Conservation (phyloP, 2,888 invertebrate genomes). For the Lacanobia oleracea region DNA sequence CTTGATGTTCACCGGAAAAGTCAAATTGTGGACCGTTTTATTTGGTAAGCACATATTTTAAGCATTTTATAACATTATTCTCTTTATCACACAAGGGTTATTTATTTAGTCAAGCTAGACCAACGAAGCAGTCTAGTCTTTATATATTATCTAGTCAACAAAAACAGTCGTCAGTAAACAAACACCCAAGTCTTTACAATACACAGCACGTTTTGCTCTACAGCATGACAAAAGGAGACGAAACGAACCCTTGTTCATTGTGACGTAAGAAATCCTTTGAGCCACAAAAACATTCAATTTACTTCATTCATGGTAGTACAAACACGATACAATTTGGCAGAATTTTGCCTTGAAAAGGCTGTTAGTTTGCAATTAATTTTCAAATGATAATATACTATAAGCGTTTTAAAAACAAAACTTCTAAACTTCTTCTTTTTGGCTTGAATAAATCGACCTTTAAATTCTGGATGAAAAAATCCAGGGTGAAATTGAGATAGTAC, state of each 20-base stretch:
- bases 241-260: background rate
- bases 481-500: too few relatives aligned
- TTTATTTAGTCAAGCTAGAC: too few relatives aligned
- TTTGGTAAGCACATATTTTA: constrained; percentile 85
- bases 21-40: constrained; percentile 85
- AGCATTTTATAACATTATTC: too few relatives aligned
- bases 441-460: too few relatives aligned
- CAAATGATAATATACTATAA: background rate
- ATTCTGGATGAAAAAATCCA: too few relatives aligned
- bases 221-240: background rate
- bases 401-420: too few relatives aligned
- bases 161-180: background rate
- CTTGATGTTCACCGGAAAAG: constrained; percentile 85
- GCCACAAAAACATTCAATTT: constrained; percentile 9
- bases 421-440: too few relatives aligned
- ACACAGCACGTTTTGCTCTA: background rate
- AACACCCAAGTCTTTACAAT: background rate
- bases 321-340: background rate
- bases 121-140: too few relatives aligned
- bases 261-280: background rate
- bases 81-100: too few relatives aligned
- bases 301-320: background rate
- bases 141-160: too few relatives aligned
- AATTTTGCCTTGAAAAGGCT: background rate
- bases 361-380: constrained; percentile 1